Percentiles rank a stretch among this genome's conserved stretches.
Evolutionary conservation across 2,888 invertebrate species (phyloP).

Genomic region (Ochropleura plecta): DNA sequence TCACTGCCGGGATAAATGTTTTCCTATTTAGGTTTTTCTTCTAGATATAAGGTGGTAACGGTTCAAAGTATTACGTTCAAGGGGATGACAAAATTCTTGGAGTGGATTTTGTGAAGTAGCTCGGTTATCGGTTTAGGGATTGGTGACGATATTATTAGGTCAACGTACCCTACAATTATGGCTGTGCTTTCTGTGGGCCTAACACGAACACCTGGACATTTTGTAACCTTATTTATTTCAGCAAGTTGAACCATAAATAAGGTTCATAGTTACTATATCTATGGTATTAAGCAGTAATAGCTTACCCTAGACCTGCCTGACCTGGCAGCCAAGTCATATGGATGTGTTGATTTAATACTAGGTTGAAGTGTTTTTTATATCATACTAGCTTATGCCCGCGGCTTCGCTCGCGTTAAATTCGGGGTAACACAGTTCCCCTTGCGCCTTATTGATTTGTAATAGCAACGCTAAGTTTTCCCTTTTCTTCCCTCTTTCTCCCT

Average conservation of each 20-base stretch:
- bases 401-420: too few species aligned
- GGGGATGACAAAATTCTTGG: slow-evolving; percentile 7
- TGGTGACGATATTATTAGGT: not conserved
- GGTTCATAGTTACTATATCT: too few species aligned
- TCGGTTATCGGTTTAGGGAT: not conserved
- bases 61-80: slow-evolving; percentile 11
- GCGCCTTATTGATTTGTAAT: too few species aligned
- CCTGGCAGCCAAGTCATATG: not conserved
- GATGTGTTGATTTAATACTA: slow-evolving; percentile 47
- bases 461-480: too few species aligned
- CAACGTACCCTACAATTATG: not conserved
- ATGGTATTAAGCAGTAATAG: too few species aligned
- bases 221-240: not conserved
- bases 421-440: too few species aligned
- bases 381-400: too few species aligned
- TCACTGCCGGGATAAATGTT: slow-evolving; percentile 39
- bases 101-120: slow-evolving; percentile 14
- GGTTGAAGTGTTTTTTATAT: slow-evolving; percentile 7
- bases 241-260: not conserved
- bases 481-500: too few species aligned
- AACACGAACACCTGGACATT: not conserved
- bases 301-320: too few species aligned
- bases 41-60: slow-evolving; percentile 21
- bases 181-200: not conserved
- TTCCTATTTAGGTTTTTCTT: slow-evolving; percentile 42